Evolutionary conservation across 1,140 invertebrate species (phyloP).

Genomic region (Cherax destructor): DNA sequence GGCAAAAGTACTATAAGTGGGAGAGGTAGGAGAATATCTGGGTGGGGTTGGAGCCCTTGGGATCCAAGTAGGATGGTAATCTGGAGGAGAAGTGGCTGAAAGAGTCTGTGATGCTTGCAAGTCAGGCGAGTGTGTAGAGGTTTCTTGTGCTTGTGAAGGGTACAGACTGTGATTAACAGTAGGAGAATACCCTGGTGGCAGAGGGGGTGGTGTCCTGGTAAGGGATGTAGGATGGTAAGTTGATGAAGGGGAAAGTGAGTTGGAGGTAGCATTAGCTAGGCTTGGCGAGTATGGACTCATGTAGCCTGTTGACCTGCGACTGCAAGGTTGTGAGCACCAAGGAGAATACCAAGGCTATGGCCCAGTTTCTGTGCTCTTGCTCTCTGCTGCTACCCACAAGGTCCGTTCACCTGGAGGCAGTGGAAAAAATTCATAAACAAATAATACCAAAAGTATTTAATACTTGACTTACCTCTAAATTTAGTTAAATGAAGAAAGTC

Average conservation of each 20-base stretch:
- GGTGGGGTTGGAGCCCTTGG: background rate
- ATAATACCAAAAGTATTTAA: background rate
- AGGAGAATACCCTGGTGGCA: background rate
- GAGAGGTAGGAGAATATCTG: background rate
- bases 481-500: no score
- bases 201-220: background rate
- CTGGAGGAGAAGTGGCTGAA: background rate
- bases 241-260: background rate
- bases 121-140: background rate
- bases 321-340: background rate
- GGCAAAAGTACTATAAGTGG: background rate
- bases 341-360: background rate
- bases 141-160: background rate
- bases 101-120: background rate
- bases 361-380: background rate
- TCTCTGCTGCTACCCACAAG: background rate
- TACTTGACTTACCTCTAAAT: no score
- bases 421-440: background rate
- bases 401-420: background rate
- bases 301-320: background rate
- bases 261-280: background rate
- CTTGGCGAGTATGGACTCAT: background rate
- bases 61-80: slow-evolving; percentile 10
- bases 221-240: background rate
- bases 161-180: background rate